phyloP scores from a whole-genome alignment of 2,797 vertebrate genomes.

The Nasua narica region DNA sequence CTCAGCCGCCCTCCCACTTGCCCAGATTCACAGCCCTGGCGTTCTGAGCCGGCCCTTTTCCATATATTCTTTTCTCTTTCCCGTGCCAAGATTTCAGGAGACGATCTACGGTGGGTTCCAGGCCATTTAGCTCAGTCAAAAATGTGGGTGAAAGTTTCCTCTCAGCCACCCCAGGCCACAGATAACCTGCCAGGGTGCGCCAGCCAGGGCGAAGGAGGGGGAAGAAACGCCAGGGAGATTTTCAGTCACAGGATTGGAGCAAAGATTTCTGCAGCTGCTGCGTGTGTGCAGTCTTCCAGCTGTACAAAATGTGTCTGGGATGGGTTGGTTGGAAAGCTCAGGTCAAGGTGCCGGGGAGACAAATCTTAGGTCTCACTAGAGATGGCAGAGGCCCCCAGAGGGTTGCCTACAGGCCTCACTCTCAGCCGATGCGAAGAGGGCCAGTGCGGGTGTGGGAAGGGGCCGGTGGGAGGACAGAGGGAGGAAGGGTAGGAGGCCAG shows the following conservation, averaged over 20 bases:
- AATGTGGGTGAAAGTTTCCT: slow-evolving; percentile 70
- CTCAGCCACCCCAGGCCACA: slow-evolving; percentile 13
- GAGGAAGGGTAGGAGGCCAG: neutral
- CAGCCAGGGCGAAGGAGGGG: neutral
- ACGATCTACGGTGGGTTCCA: slow-evolving; percentile 50
- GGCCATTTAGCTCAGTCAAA: slow-evolving; percentile 61
- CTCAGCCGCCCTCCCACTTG: neutral
- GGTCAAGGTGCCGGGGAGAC: neutral
- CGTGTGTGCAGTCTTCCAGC: neutral
- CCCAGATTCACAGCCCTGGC: neutral
- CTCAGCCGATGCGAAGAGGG: neutral
- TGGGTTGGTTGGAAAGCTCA: slow-evolving; percentile 39
- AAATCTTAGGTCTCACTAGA: neutral
- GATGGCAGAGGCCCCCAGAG: neutral
- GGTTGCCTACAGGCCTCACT: neutral
- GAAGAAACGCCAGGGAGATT: neutral
- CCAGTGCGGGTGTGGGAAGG: neutral
- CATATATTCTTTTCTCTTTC: slow-evolving; percentile 60
- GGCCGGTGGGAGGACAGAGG: neutral
- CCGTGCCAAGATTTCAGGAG: slow-evolving; percentile 53
- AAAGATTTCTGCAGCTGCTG: neutral
- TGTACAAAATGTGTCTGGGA: neutral
- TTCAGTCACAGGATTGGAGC: neutral
- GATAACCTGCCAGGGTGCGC: slow-evolving; percentile 43
- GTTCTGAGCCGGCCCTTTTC: slow-evolving; percentile 51